Evolutionary conservation across 2,888 invertebrate species (phyloP), one percentile per base, ranked within the genome.

Genomic region (Lasioglossum zephyrum): DNA sequence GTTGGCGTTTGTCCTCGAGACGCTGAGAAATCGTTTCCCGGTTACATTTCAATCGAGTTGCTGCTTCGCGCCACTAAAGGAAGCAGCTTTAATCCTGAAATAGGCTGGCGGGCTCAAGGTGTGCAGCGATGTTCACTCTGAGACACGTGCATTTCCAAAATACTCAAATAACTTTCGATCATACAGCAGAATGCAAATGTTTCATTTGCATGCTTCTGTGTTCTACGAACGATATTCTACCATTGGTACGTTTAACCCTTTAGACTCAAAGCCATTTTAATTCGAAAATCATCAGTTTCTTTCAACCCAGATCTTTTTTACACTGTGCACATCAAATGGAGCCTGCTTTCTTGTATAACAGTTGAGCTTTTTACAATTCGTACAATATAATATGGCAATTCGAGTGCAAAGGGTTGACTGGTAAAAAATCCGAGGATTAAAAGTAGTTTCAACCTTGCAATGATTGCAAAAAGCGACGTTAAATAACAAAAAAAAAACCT

Each of bases 31-130:
- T 22, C n/a, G 39, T 36, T 73, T 18, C 6, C 44, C 41, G 41
- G 47, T 72, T 63, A 26, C 16, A 36, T 57, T 36, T 13, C 36
- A 22, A 36, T 26, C 13, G 18, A 39, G 22, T 36, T 63, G 53
- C 18, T 26, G 26, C 63, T 76, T 73, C 26, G n/a, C 13, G n/a
- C 66, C 66, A 49, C 22, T 66, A 47, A 9, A 22, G n/a, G 53
- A 22, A 81, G 9, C 36, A 57, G 73, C 18, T 66, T 18, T 4
- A 36, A 63, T 26, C 11, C 3, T 18, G 70, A 31, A 49, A 47
- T 66, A 5, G 22, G 69, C 79, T 85, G 80, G 57, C 85, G 72
- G 70, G 53, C 79, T 79, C 63, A 36, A 76, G 41, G n/a, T 72
- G 47, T 26, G 36, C 44, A 36, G 60, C n/a, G 18, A 84, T 41